These are phyloP conservation scores for Salvator merianae DNA, from an alignment of 2,113 vertebrate genomes.

Conservation along the genomic window DNA sequence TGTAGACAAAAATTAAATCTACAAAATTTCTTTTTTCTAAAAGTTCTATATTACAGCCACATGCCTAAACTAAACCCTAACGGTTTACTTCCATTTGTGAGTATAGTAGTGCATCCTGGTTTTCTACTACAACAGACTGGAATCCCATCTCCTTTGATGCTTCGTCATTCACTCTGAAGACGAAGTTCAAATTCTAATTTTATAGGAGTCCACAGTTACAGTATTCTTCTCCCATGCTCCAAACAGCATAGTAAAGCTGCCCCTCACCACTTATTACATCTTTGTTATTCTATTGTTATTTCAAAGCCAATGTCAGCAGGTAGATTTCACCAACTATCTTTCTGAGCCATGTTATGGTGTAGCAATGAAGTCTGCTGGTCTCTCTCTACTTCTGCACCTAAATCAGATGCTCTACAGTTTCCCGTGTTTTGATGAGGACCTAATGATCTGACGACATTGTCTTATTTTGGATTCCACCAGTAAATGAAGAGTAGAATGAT, in stretches of 20 bases:
- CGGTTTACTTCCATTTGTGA: background rate
- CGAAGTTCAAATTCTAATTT: background rate
- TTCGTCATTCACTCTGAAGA: background rate
- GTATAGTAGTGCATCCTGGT: too few relatives aligned
- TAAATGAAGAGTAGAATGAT: background rate
- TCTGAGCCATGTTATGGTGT: background rate
- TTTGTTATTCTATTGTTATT: too few relatives aligned
- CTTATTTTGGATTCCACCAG: background rate
- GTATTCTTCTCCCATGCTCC: background rate
- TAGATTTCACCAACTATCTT: background rate
- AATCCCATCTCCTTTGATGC: background rate
- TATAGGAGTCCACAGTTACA: background rate
- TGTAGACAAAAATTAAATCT: slow-evolving; percentile 46
- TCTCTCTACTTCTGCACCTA: too few relatives aligned
- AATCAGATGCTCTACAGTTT: background rate
- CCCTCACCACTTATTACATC: background rate
- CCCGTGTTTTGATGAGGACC: background rate
- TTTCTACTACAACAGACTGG: background rate
- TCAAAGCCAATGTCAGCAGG: too few relatives aligned
- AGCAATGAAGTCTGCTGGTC: too few relatives aligned
- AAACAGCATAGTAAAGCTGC: background rate
- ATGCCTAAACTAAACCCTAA: background rate
- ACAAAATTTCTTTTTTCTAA: slow-evolving; percentile 23
- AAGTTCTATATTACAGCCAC: background rate
- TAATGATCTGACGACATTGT: background rate